Evolutionary conservation across 2,888 invertebrate species (phyloP).

Genomic region (Drosophila flavopinicola): DNA sequence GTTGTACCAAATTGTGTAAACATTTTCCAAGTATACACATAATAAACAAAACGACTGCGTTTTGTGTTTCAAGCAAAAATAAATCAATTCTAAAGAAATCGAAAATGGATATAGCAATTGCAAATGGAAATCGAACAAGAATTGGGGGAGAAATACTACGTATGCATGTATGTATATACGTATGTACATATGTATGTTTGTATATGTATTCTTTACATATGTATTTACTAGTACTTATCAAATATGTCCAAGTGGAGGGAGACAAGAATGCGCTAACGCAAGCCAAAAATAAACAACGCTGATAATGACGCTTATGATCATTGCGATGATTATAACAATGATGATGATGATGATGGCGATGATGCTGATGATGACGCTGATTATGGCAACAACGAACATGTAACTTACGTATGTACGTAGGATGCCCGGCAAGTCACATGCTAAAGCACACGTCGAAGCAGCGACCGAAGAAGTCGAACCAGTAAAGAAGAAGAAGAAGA

Average conservation of each 20-base stretch:
- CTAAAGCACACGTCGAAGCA: constrained; percentile 8
- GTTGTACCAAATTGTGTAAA: constrained; percentile 50
- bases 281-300: constrained; percentile 54
- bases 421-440: constrained; percentile 30
- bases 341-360: constrained; percentile 11
- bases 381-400: constrained; percentile 3
- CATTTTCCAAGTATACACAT: constrained; percentile 42
- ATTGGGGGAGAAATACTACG: background rate
- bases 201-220: background rate
- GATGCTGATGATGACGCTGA: constrained; percentile 20
- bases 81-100: constrained; percentile 32
- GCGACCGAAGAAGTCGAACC: constrained; percentile 42
- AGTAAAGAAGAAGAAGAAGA: too few species aligned
- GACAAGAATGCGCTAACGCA: constrained; percentile 37
- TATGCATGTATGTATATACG: background rate
- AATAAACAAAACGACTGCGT: constrained; percentile 6
- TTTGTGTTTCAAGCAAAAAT: constrained; percentile 28
- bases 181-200: background rate
- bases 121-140: constrained; percentile 10
- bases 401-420: constrained; percentile 42
- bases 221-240: too few species aligned
- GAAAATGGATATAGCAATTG: constrained; percentile 38
- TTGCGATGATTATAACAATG: constrained; percentile 6
- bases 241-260: too few species aligned
- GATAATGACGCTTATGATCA: constrained; percentile 48